Base-by-base conservation (phyloP, 2,888 invertebrate genomes). In the Apotomis capreana region DNA sequence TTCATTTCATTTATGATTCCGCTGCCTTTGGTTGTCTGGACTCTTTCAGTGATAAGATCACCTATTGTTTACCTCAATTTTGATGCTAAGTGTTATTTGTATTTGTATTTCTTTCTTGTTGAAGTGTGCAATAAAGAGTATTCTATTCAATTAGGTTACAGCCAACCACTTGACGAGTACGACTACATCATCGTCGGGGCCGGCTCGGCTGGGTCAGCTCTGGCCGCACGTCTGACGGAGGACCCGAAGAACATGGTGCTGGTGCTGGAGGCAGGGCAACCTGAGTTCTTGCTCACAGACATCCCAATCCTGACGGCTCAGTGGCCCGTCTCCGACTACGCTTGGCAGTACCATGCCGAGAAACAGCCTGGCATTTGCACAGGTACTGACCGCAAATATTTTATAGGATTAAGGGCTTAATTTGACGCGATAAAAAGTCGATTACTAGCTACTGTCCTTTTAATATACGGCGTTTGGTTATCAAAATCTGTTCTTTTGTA, bases 121-220 rank as follows among this genome's bases (percentile, higher is more conserved):
- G 15, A 12, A 3, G 40, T 6, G 40, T 40, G 40, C 6, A 5
- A 40, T 5, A 40, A 40, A 40, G 6, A 5, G 40, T 6, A 40
- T 0, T 15, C 1, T 15, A 1, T 15, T 15, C 1, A 15, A 85
- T 3, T 79, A 90, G 90, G 89, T 46, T 85, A 78, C 73, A 79
- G 77, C 3, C 77, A 79, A 72, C 84, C 88, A 0, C 78, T 88
- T n/a, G 89, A 92, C 5, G 93, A 92, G 83, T 96, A 95, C 82
- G 96, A 96, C 80, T 96, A 96, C 78, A 90, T 96, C 4, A 90
- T 96, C 36, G 92, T 96, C 0, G 96, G 96, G 0, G 95, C 95
- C 0, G 96, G 96, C 40, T 40, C 40, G 5, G 40, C 40, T 4
- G 40, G 40, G 0, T 94, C 96, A 0, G 95, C 95, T 0, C 80